Conservation (phyloP, 2,888 invertebrate genomes). For the Cephus pulcher region DNA sequence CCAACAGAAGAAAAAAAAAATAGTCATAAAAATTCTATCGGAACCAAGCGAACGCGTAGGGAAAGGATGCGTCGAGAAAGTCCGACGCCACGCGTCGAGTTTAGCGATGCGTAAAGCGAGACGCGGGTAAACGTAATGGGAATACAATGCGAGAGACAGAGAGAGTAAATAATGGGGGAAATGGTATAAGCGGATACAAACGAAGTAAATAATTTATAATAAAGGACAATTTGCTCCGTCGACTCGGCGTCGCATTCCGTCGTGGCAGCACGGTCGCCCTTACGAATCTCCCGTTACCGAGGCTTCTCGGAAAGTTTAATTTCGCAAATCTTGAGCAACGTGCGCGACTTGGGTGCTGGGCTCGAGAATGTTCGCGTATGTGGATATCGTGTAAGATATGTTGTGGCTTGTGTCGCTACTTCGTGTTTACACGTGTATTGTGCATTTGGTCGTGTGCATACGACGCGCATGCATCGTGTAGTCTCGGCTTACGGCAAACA, state of each 20-base stretch:
- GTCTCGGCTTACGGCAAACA: constrained; percentile 30
- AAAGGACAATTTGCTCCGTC: neutral
- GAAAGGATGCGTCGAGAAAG: neutral
- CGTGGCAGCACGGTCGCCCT: constrained; percentile 20
- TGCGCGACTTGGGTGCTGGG: neutral
- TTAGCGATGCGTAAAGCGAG: neutral
- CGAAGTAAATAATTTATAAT: neutral
- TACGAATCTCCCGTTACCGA: constrained; percentile 42
- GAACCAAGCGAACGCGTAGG: neutral
- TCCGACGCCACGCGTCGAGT: neutral
- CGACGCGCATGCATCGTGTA: neutral
- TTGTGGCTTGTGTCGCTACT: constrained; percentile 19
- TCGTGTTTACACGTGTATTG: constrained; percentile 16
- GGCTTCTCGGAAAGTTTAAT: constrained; percentile 49
- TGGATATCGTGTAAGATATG: constrained; percentile 1
- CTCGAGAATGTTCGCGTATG: neutral
- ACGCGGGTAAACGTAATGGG: neutral
- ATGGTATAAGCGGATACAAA: neutral
- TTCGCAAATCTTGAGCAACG: constrained; percentile 37
- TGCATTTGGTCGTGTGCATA: constrained; percentile 17
- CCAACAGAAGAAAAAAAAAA: neutral
- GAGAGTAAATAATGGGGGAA: neutral
- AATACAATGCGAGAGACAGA: neutral
- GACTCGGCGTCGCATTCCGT: constrained; percentile 21
- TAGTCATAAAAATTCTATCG: neutral